Base-by-base conservation (phyloP, 2,888 invertebrate species). In the Temnothorax unifasciatus region DNA sequence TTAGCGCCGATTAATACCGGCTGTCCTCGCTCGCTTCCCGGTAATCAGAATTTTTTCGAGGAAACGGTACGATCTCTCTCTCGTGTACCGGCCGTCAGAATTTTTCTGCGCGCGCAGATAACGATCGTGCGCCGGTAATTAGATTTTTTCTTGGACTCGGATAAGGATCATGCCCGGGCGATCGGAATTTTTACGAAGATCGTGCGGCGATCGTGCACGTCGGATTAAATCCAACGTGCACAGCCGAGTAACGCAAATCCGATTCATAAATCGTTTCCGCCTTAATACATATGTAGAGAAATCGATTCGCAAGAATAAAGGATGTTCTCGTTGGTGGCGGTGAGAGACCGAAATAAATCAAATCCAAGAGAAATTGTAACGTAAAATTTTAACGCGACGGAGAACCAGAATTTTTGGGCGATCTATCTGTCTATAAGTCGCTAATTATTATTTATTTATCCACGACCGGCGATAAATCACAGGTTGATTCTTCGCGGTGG, bases 1-100 rank as follows among this genome's bases (percentile, higher is more conserved):
- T 79, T 79, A 71, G 29, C 68, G 79, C 13, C 71, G 68, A 68
- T 68, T 77, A 82, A 88, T 87, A 54, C 66, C 77, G 69, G 9
- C 63, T 29, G 44, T 82, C 76, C 85, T 82, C 79, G 74, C 74
- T 66, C 57, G 77, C 38, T 86, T 75, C 41, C 82, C 66, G 82
- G 50, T 34, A 21, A 54, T 41, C 34, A 77, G 57, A 82, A 74
- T 86, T 25, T 77, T 75, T 86, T 54, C 41, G 38, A 44, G 71
- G 59, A 79, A 79, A 34, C 71, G 47, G 38, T 13, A 79, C 79
- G 79, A 79, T 79, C n/a, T n/a, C n/a, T n/a, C n/a, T n/a, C n/a
- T n/a, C 79, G 73, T 71, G 71, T 50, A 38, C 38, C 38, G 47
- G 25, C 38, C 29, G 71, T 71, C 47, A 38, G 59, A 47, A 79